phyloP scores from a whole-genome alignment of 2,113 vertebrate species.

The Malurus alboscapulatus region DNA sequence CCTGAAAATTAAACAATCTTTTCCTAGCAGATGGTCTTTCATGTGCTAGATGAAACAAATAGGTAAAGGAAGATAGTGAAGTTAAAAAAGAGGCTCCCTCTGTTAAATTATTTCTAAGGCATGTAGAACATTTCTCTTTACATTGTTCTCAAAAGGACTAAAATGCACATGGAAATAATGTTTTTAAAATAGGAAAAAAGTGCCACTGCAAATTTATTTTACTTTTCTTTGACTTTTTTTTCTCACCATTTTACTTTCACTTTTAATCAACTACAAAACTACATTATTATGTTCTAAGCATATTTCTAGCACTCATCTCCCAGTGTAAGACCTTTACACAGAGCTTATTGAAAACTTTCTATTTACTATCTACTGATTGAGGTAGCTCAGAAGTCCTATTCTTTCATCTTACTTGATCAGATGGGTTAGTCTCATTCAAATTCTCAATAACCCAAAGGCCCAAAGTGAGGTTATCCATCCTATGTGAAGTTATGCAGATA shows the following conservation, averaged over 20 bases:
- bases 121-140: background rate
- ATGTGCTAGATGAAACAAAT: background rate
- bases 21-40: slow-evolving; percentile 4
- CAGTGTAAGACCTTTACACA: background rate
- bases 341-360: background rate
- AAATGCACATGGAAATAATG: background rate
- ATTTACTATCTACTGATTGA: background rate
- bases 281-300: background rate
- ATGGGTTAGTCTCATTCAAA: background rate
- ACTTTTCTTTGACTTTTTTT: background rate
- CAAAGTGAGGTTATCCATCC: background rate
- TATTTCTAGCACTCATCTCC: background rate
- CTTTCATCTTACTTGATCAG: background rate
- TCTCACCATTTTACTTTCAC: background rate
- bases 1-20: background rate
- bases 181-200: background rate
- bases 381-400: background rate
- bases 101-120: background rate
- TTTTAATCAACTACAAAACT: background rate
- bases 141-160: background rate
- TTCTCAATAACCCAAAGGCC: background rate
- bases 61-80: background rate
- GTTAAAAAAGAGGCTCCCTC: background rate
- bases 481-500: background rate
- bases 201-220: background rate